Base-by-base conservation (phyloP, 92 coral and sea anemone species). In the Chrysogorgia sp. region DNA sequence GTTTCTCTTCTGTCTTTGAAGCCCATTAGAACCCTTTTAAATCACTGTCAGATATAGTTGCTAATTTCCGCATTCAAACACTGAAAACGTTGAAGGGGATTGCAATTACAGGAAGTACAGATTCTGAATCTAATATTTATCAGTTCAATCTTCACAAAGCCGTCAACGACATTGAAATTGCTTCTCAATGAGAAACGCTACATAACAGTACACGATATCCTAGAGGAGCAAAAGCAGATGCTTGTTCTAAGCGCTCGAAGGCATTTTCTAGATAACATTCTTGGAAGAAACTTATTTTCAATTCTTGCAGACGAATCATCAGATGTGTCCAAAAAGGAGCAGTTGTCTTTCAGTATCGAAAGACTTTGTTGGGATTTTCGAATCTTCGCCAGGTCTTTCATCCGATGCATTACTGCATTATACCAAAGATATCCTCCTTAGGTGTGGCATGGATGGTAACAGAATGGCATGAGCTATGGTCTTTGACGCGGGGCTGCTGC, bases 251-350 rank as follows among this genome's bases (percentile, higher is more conserved):
- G 34, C 7, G 63, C 78, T 13, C 48, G 25, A 55, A 52, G 78
- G 34, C 19, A 52, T 29, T 50, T 71, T 28, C 34, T 52, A 40
- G 63, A 53, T 21, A 52, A 37, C 20, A 40, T 48, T 33, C 25
- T 19, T 14, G 47, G 24, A 4, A 50, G 26, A 52, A 37, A 71
- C 0, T 52, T 52, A 26, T 71, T 10, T 25, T 71, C 63, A 35
- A 71, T 71, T 71, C 78, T 71, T 50, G 78, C 63, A 7, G 63
- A 71, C 49, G 63, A 71, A 53, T 71, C 78, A 34, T 71, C 78
- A 47, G 75, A 68, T 17, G 75, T 68, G 9, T 68, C 75, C 58
- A 68, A 68, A 25, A 68, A 68, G 22, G 58, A 68, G 31, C 75
- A 68, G 21, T 58, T 68, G 58, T 68, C 17, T 41, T 68, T 68